Base-by-base conservation (phyloP, 2,797 vertebrate genomes). In the Cirrhinus molitorella region DNA sequence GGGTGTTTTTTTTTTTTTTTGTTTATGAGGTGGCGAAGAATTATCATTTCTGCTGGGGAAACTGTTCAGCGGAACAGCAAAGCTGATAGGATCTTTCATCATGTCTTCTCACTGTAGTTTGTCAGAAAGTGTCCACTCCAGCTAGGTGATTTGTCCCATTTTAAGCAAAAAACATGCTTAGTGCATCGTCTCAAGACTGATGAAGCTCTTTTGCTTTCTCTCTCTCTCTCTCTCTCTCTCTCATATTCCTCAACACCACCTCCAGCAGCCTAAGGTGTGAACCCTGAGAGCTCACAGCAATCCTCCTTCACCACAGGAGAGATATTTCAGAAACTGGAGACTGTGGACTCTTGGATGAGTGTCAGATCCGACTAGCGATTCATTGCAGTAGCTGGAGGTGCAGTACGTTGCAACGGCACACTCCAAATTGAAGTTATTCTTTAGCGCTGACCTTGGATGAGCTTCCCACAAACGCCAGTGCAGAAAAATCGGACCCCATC, bases 241-340 rank as follows among this genome's bases (percentile, higher is more conserved):
- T 85, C 77, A 47, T 86, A 71, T 88, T 86, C 53, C 85, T 86
- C 68, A 83, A 81, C 80, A 84, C 55, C 74, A 81, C 65, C 67
- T 81, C 86, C 79, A 79, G 49, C 66, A 81, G 73, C 68, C 83
- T 74, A 45, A 83, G 82, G 84, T 75, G 43, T 81, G 72, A 82
- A 81, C 74, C 28, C 72, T 43, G 79, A 43, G 84, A 86, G 80
- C 85, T 85, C 71, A 83, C 59, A 86, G 81, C 77, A 85, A 88
- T 85, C 86, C 79, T 80, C 23, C 68, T 73, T 76, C 86, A 72
- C 83, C 45, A 76, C 80, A 76, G 78, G 86, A 85, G 63, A 82
- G 67, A 72, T 59, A 68, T 85, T 80, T 86, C 71, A 79, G 51
- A 88, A 83, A 61, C 34, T 72, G 61, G 45, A 63, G 65, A 79